These are phyloP conservation scores for Phoxinus phoxinus DNA, from an alignment of 2,113 vertebrate species.

Conservation along the genomic window DNA sequence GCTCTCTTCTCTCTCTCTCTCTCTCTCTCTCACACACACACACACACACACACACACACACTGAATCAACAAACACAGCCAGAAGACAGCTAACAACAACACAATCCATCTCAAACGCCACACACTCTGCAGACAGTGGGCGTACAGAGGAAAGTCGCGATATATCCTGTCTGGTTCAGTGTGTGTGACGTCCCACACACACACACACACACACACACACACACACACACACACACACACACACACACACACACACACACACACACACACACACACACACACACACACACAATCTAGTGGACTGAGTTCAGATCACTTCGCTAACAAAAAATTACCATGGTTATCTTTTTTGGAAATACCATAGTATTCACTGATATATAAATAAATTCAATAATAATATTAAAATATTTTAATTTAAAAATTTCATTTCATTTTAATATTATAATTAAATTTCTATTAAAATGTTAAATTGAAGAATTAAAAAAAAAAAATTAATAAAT, in stretches of 20 bases:
- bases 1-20: background rate
- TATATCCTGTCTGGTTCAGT: constrained; percentile 13
- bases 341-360: background rate
- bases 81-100: background rate
- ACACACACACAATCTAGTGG: background rate
- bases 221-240: background rate
- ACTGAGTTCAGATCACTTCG: background rate
- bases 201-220: background rate
- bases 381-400: background rate
- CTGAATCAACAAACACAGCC: constrained; percentile 9
- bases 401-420: background rate
- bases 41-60: constrained; percentile 11
- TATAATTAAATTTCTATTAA: background rate
- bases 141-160: background rate
- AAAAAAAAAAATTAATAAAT: background rate
- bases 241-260: background rate
- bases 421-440: background rate
- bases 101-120: background rate
- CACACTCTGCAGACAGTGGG: constrained; percentile 2
- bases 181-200: background rate
- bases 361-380: background rate
- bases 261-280: background rate
- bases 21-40: no score
- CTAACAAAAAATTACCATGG: no score
- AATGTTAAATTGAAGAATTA: background rate